These are phyloP conservation scores for Odobenus rosmarus DNA, from an alignment of 2,113 vertebrate species.

Conservation along the genomic window DNA sequence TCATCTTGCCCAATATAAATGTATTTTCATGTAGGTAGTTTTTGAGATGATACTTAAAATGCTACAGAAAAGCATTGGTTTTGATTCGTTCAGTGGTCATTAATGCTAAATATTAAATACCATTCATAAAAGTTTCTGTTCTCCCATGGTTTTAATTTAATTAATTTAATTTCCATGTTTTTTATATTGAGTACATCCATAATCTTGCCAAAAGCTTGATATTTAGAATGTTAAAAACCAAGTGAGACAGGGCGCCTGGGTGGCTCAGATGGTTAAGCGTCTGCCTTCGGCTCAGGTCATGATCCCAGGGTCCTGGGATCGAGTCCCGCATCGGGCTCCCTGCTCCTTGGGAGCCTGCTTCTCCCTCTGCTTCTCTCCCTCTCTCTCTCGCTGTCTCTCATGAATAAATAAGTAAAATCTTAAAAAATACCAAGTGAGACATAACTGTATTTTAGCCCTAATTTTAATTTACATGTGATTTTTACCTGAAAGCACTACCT, in stretches of 20 bases:
- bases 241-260: not conserved
- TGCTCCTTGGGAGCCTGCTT: no score
- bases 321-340: no score
- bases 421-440: not conserved
- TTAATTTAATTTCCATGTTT: not conserved
- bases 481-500: not conserved
- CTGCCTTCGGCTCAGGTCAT: no score
- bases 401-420: no score
- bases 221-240: not conserved
- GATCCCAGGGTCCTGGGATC: no score
- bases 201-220: slow-evolving; percentile 52
- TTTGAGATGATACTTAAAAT: slow-evolving; percentile 2
- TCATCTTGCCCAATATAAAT: not conserved
- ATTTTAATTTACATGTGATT: not conserved
- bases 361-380: no score
- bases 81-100: slow-evolving; percentile 21
- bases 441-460: slow-evolving; percentile 17
- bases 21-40: slow-evolving; percentile 4
- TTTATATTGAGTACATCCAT: not conserved
- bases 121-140: not conserved
- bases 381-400: no score
- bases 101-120: slow-evolving; percentile 15
- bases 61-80: not conserved
- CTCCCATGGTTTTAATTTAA: slow-evolving; percentile 10
- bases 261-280: no score